Conservation (phyloP, 2,113 vertebrate species). For the Leiothrix lutea region DNA sequence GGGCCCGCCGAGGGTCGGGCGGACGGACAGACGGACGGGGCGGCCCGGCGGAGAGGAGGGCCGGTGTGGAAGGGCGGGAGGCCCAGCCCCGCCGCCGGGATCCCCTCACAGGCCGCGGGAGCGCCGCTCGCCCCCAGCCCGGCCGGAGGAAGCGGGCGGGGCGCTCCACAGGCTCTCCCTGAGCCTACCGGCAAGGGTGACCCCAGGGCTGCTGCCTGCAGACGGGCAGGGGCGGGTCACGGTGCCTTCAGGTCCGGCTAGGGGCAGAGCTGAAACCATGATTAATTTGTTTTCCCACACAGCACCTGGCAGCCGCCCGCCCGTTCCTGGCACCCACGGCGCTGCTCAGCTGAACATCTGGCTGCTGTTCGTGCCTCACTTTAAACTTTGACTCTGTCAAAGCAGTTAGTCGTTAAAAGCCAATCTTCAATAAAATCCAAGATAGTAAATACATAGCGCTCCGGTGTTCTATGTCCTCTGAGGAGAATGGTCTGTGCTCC, state of each 20-base stretch:
- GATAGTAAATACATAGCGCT: not conserved
- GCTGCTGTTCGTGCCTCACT: not conserved
- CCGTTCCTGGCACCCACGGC: not conserved
- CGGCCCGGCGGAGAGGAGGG: accelerated
- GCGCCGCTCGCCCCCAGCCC: accelerated
- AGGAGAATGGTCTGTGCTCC: not conserved
- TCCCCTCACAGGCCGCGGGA: not conserved
- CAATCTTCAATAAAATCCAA: not conserved
- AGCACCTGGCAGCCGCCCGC: not conserved
- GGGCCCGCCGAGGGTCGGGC: not conserved
- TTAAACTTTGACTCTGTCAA: not conserved
- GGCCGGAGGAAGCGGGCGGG: accelerated
- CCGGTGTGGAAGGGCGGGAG: accelerated
- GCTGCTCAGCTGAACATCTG: not conserved
- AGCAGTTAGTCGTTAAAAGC: not conserved
- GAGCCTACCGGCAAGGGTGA: accelerated
- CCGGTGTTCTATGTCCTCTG: not conserved
- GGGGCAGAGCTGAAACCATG: not conserved
- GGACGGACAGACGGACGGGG: not conserved
- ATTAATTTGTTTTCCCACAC: not conserved
- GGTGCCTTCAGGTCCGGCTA: not conserved
- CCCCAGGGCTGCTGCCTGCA: accelerated
- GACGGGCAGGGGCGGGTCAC: not conserved
- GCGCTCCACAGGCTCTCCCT: accelerated
- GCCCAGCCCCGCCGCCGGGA: not conserved